These are phyloP conservation scores for Gymnopithys bicolor DNA, from an alignment of 2,797 vertebrate genomes.

Conservation along the genomic window DNA sequence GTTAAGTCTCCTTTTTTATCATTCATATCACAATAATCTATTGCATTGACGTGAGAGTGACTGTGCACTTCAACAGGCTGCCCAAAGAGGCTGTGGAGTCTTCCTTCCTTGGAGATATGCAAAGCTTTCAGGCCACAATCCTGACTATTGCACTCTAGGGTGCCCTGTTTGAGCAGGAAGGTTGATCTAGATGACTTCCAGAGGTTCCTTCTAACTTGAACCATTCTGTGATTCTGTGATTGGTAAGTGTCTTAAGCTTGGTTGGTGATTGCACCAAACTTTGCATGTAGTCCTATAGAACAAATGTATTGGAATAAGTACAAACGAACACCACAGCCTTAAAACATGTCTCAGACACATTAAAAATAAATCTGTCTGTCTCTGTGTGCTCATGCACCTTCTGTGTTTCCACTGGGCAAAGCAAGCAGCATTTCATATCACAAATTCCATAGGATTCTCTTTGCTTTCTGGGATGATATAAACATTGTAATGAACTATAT, in stretches of 20 bases:
- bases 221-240: rapidly evolving
- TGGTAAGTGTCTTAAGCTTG: not conserved
- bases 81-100: not conserved
- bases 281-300: not conserved
- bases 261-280: not conserved
- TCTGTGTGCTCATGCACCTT: not conserved
- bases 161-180: not conserved
- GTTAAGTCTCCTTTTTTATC: not conserved
- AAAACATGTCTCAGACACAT: not conserved
- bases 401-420: not conserved
- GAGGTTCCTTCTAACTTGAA: not conserved
- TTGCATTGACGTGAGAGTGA: not conserved
- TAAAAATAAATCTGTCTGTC: not conserved
- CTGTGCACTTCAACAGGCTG: not conserved
- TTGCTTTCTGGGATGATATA: not conserved
- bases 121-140: not conserved
- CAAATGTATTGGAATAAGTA: not conserved
- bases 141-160: not conserved
- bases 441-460: not conserved
- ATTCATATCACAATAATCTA: not conserved
- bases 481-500: not conserved
- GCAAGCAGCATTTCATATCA: not conserved
- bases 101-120: not conserved
- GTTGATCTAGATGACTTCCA: not conserved
- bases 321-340: not conserved